phyloP scores from a whole-genome alignment of 2,797 vertebrate species.

The Hoplostethus mediterraneus region DNA sequence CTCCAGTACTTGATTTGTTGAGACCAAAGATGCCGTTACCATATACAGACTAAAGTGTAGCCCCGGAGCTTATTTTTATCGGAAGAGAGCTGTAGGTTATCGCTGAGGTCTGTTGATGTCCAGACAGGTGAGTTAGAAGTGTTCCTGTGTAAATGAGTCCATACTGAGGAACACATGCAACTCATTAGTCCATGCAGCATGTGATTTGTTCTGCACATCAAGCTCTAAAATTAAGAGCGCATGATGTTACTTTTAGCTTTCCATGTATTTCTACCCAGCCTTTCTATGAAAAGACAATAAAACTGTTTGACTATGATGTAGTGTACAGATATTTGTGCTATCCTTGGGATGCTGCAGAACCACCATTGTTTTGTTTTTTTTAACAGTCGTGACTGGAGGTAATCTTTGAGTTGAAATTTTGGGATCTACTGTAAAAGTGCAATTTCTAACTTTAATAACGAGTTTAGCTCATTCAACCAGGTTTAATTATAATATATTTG shows the following conservation, averaged over 20 bases:
- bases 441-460: too few relatives aligned
- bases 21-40: conserved; percentile 26
- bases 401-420: too few relatives aligned
- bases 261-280: not conserved
- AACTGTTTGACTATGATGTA: not conserved
- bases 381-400: too few relatives aligned
- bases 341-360: not conserved
- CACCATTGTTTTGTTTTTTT: not conserved
- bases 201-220: not conserved
- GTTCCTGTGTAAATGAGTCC: conserved; percentile 10
- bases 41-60: not conserved
- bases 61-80: not conserved
- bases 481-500: not conserved
- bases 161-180: not conserved
- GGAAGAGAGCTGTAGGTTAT: not conserved
- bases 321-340: not conserved
- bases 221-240: not conserved
- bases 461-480: not conserved
- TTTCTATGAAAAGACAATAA: not conserved
- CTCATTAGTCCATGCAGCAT: not conserved
- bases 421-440: too few relatives aligned
- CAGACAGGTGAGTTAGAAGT: not conserved
- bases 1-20: conserved; percentile 60
- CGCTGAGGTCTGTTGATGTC: not conserved
- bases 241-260: not conserved